Base-by-base conservation (phyloP, 37 sponge, comb jelly and placozoan species). In the Geodia barretti region DNA sequence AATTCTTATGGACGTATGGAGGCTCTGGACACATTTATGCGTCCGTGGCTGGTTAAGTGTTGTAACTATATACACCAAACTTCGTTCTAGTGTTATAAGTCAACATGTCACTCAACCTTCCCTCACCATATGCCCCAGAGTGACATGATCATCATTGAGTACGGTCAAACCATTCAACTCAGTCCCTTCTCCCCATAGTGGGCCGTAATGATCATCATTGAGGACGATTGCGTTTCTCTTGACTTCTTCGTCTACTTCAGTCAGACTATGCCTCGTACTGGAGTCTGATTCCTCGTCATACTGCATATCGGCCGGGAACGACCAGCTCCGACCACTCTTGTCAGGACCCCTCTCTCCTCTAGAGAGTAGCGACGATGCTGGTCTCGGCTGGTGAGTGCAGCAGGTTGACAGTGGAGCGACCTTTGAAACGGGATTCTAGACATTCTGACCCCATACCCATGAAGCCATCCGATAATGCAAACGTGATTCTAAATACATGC, bases 251-350 rank as follows among this genome's bases (percentile, higher is more conserved):
- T 92, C 42, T 97, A 94, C 74, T 97, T 97, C 73, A 95, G 96
- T 79, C 93, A 94, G 80, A 95, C 95, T 1, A 11, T 89, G 7
- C 77, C 70, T 26, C 71, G n/a, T 97, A 36, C 40, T 97, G 68
- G 81, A 83, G 36, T 78, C 88, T 71, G 95, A 97, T 72, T 11
- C 54, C 7, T 79, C 84, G 19, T 62, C 93, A 26, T 97, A 92
- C 77, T 97, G 97, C 61, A 77, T 97, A 26, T 97, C 97, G 33
- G 97, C 97, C 1, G 94, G 97, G 97, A 97, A 97, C 64, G 97
- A 97, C 62, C 95, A 89, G 83, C 34, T 97, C 94, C 64, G 75
- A 88, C 9, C 97, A 97, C 86, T 84, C 95, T 19, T 73, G 83
- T 61, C 36, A 83, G 19, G 97, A 97, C 67, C 83, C 93, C 23